Evolutionary conservation across 2,888 invertebrate species (phyloP).

Genomic region (Drosophila nr. fundita): DNA sequence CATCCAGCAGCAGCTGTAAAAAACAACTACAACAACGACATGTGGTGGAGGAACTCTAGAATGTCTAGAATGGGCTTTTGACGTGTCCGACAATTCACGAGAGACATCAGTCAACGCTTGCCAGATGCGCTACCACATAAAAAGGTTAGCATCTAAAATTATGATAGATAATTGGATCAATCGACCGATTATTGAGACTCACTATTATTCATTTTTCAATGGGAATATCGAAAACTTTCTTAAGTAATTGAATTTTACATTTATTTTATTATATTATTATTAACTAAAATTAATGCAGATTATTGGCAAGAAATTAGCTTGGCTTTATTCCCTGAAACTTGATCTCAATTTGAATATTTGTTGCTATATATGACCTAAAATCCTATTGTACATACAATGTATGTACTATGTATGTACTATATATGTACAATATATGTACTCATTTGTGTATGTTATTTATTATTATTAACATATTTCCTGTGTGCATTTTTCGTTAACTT

Average conservation of each 20-base stretch:
- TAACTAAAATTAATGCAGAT: not conserved
- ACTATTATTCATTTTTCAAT: not conserved
- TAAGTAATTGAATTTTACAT: not conserved
- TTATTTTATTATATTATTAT: not conserved
- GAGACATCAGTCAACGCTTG: conserved; percentile 16
- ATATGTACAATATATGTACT: not conserved
- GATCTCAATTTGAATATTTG: not conserved
- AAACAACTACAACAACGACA: conserved; percentile 29
- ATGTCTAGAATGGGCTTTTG: conserved; percentile 35
- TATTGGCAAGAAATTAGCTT: not conserved
- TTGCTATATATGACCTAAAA: not conserved
- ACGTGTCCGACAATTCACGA: conserved; percentile 21
- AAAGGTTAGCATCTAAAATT: not conserved
- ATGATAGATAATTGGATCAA: not conserved
- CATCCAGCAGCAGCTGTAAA: conserved; percentile 21
- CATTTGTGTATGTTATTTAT: not conserved
- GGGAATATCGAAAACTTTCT: not conserved
- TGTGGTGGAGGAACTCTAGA: conserved; percentile 39
- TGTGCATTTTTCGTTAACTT: not conserved
- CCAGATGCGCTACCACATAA: conserved; percentile 37
- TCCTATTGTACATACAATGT: not conserved
- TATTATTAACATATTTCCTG: not conserved
- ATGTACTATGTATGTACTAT: not conserved
- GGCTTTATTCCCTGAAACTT: not conserved
- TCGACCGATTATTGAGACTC: not conserved